Percentiles rank a stretch among this genome's conserved stretches.
Evolutionary conservation across 2,113 vertebrate species (phyloP).

Genomic region (Toxotes chatareus): DNA sequence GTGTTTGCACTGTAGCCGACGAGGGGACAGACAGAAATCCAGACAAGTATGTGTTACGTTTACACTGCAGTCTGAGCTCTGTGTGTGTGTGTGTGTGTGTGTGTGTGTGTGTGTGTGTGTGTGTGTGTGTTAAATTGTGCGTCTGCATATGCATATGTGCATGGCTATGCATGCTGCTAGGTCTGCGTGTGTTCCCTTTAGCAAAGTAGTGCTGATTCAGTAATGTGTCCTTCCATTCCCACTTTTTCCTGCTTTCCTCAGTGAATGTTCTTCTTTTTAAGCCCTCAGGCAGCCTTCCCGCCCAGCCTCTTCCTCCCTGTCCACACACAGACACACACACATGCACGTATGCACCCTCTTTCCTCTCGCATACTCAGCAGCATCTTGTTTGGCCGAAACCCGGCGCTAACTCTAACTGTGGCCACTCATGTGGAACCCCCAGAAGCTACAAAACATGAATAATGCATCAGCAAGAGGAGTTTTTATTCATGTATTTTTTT

Average conservation of each 20-base stretch:
- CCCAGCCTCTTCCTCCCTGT: conserved; percentile 27
- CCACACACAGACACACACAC: conserved; percentile 6
- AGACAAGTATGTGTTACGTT: conserved; percentile 69
- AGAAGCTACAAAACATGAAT: conserved; percentile 80
- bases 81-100: conserved; percentile 38
- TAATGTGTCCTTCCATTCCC: conserved; percentile 21
- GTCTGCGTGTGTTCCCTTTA: conserved; percentile 13
- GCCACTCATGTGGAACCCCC: conserved; percentile 78
- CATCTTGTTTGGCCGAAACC: conserved; percentile 73
- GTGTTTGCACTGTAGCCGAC: conserved; percentile 59
- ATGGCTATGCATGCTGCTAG: not conserved
- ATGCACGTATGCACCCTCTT: not conserved
- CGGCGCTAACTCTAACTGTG: conserved; percentile 66
- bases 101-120: conserved; percentile 32
- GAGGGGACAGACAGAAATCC: conserved; percentile 47
- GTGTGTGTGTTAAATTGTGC: conserved; percentile 42
- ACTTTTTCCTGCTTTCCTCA: conserved; percentile 30
- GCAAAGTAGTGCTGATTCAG: conserved; percentile 63
- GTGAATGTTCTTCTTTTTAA: conserved; percentile 50
- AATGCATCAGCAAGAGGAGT: conserved; percentile 67
- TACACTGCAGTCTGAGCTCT: conserved; percentile 57
- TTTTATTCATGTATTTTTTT: conserved; percentile 65
- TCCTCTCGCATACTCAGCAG: conserved; percentile 56
- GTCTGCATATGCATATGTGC: conserved; percentile 34
- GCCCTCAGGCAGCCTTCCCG: conserved; percentile 40